Evolutionary conservation across 1,140 invertebrate genomes (phyloP).

Genomic region (Rhynchophorus ferrugineus): DNA sequence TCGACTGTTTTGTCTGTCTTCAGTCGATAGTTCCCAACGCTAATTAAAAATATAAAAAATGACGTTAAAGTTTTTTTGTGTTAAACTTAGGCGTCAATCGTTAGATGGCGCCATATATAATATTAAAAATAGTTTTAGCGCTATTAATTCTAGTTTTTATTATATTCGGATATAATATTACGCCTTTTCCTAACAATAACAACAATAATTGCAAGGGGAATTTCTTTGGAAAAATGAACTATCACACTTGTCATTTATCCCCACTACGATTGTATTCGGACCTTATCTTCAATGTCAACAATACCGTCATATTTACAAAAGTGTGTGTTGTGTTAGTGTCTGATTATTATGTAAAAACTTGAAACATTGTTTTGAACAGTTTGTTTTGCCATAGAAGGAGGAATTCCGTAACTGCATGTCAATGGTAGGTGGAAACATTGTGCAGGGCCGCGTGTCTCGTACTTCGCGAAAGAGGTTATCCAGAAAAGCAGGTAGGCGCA

Average conservation of each 20-base stretch:
- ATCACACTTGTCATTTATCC: not conserved
- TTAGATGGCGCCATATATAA: too few species aligned
- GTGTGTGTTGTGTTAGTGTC: not conserved
- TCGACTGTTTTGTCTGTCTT: too few species aligned
- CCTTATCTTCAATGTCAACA: not conserved
- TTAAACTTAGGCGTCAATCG: too few species aligned
- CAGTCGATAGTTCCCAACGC: too few species aligned
- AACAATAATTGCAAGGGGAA: too few species aligned
- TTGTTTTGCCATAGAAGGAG: not conserved
- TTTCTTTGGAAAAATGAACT: too few species aligned
- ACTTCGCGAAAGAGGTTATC: not conserved
- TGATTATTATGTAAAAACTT: not conserved
- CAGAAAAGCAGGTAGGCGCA: not conserved
- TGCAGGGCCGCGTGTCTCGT: not conserved
- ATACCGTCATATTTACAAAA: not conserved
- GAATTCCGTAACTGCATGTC: not conserved
- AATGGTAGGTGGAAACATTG: not conserved
- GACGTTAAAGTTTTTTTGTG: too few species aligned
- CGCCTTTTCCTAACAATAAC: too few species aligned
- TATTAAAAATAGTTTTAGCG: too few species aligned
- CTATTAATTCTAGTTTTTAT: too few species aligned
- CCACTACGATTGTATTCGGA: not conserved
- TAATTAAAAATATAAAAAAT: too few species aligned
- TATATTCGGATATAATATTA: too few species aligned
- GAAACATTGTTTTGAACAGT: not conserved